phyloP scores from a whole-genome alignment of 2,113 vertebrate species.

The Apaloderma vittatum region DNA sequence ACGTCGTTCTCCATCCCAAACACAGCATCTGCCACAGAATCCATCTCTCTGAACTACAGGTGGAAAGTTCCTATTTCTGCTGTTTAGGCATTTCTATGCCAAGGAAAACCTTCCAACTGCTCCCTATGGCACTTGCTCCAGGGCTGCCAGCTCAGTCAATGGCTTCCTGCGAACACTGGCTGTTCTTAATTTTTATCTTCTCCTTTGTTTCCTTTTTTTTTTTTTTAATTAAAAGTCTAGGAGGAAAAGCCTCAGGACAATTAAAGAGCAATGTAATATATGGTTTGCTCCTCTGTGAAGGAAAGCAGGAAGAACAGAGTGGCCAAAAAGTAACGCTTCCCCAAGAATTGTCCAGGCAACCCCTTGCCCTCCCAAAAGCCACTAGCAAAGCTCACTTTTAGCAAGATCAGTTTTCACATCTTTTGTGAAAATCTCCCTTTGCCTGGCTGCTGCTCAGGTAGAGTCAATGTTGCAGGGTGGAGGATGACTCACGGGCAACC shows the following conservation, averaged over 20 bases:
- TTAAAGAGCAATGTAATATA: background rate
- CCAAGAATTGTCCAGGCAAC: background rate
- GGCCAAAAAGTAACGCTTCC: background rate
- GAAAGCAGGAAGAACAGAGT: background rate
- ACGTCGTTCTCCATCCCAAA: background rate
- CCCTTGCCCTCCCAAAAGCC: background rate
- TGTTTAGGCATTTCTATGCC: background rate
- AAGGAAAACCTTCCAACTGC: background rate
- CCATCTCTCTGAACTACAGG: background rate
- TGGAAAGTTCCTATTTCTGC: background rate
- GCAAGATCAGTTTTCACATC: background rate
- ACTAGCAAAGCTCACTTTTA: background rate
- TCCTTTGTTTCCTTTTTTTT: background rate
- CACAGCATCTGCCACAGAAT: background rate
- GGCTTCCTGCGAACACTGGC: background rate
- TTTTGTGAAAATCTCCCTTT: background rate
- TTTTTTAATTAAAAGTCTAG: background rate
- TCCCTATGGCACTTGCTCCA: background rate
- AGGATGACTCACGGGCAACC: background rate
- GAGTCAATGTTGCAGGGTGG: rapidly evolving
- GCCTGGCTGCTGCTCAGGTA: background rate
- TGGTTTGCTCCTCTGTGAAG: background rate
- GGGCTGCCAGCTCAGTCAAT: background rate
- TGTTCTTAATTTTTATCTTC: background rate
- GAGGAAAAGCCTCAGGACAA: background rate